Evolutionary conservation across 1,140 invertebrate genomes (phyloP), one percentile per base, ranked within the genome.

Genomic region (Heliconius eleuchia): DNA sequence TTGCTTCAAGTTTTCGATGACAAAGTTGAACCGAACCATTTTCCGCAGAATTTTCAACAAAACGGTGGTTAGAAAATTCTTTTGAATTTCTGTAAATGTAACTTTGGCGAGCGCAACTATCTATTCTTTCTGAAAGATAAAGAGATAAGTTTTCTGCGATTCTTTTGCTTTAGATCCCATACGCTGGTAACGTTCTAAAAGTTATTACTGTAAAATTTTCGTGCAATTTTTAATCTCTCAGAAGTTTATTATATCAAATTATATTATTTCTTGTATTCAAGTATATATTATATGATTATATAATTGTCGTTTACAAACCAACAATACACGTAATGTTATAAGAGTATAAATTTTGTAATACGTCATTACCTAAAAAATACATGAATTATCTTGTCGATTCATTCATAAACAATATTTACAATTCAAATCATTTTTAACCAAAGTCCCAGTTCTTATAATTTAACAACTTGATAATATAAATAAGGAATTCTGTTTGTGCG

Each of bases 91-190:
- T 74, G 60, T 78, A 73, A 60, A 74, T 70, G 72, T 52, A 70
- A 66, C 71, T 78, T 78, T 74, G 50, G 57, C 39, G 42, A 78
- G 72, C 77, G 60, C 3, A 74, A 55, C 55, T 74, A 78, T 78
- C 55, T 78, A 78, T 78, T 78, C 77, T 78, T 70, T 74, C 55
- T 74, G 60, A 55, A 73, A 74, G 73, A 78, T 78, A 78, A 73
- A 78, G 71, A 70, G 55, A 74, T 78, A 50, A 70, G 39, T 74
- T 78, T 78, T 66, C 60, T 72, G 30, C 55, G 55, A 30, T 71
- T 42, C 42, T 30, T 77, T 77, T 77, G 16, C 60, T 27, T 72
- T 34, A 50, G 50, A 77, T 55, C 46, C 60, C 66, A 72, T 76
- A 46, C 46, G 76, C 5, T 77, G 34, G 34, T 34, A 72, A 77